Conservation (phyloP, 2,888 invertebrate genomes). For the Parochlus steinenii region DNA sequence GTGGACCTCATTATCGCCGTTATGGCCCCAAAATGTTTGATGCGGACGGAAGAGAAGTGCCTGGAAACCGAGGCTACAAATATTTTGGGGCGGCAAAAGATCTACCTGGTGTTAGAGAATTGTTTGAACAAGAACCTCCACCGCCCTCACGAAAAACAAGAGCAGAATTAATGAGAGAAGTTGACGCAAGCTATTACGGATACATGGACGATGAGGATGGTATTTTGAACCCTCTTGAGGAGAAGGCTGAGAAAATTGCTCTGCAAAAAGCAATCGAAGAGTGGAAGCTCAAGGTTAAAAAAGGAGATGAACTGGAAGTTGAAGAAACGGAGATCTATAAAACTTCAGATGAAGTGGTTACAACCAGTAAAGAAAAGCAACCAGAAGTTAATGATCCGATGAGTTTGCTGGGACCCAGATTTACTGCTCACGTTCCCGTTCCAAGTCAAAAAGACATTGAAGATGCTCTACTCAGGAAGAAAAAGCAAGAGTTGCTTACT, state of each 20-base stretch:
- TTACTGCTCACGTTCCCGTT: constrained; percentile 77
- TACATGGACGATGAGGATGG: constrained; percentile 98
- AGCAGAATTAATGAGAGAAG: constrained; percentile 92
- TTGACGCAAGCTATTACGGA: constrained; percentile 98
- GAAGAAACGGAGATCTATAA: constrained; percentile 16
- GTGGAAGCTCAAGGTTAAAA: constrained; percentile 49
- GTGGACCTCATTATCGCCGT: constrained; percentile 85
- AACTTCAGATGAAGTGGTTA: constrained; percentile 15
- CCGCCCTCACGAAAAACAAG: constrained; percentile 80
- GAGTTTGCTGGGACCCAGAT: constrained; percentile 35
- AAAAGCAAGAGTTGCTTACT: constrained; percentile 81
- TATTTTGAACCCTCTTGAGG: constrained; percentile 74
- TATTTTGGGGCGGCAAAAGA: constrained; percentile 98
- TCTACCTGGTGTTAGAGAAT: constrained; percentile 89
- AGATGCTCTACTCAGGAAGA: constrained; percentile 71
- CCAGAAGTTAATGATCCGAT: constrained; percentile 22
- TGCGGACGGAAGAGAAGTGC: constrained; percentile 89
- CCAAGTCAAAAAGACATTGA: constrained; percentile 91
- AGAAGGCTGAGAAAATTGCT: constrained; percentile 58
- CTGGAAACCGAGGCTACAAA: constrained; percentile 95
- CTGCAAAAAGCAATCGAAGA: constrained; percentile 40
- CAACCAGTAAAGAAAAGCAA: constrained; percentile 15
- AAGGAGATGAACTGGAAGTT: constrained; percentile 30
- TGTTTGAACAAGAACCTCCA: constrained; percentile 93
- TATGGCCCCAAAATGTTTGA: constrained; percentile 88